phyloP scores from a whole-genome alignment of 2,113 vertebrate genomes.

The Silurus glanis region DNA sequence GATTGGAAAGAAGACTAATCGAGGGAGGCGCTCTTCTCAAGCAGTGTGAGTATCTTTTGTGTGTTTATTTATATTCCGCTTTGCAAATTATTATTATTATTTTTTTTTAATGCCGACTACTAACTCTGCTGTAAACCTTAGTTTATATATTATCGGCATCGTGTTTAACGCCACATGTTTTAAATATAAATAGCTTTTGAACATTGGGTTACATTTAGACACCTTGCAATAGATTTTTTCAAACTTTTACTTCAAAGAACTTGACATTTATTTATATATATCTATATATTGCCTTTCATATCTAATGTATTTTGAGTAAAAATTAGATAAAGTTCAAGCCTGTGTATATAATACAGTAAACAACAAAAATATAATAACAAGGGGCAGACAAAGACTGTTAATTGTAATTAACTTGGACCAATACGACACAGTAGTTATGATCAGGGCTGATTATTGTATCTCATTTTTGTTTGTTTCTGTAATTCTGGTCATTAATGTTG shows the following conservation, averaged over 20 bases:
- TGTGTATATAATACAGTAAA: neutral
- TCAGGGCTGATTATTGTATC: neutral
- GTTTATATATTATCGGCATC: neutral
- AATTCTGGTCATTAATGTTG: neutral
- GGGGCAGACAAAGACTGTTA: neutral
- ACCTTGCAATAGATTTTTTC: neutral
- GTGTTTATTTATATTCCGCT: neutral
- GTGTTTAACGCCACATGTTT: neutral
- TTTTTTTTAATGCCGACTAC: neutral
- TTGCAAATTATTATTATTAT: neutral
- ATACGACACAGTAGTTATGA: neutral
- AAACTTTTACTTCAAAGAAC: neutral
- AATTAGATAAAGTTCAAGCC: neutral
- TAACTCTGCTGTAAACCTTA: neutral
- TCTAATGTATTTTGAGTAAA: neutral
- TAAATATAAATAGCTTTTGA: neutral
- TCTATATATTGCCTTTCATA: too few species aligned
- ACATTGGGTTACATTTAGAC: neutral
- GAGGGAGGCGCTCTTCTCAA: constrained; percentile 90
- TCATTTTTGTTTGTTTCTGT: neutral
- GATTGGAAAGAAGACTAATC: constrained; percentile 94
- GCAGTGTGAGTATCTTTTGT: constrained; percentile 78
- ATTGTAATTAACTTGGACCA: neutral
- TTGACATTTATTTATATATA: too few species aligned
- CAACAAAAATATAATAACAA: neutral